Evolutionary conservation across 2,113 vertebrate species (phyloP).

Genomic region (Nycticebus coucang): DNA sequence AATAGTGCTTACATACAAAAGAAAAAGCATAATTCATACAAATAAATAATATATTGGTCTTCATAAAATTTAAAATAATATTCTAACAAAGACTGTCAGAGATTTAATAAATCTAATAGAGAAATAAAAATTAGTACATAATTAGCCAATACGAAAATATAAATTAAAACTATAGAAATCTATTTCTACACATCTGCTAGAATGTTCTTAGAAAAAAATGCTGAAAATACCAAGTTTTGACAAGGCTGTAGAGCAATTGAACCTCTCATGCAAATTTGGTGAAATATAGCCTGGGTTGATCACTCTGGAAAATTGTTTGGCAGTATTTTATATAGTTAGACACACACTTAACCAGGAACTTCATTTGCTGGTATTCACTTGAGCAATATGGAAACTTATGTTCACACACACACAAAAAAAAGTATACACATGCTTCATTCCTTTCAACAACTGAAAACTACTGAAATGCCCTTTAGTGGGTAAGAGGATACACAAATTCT

Average conservation of each 20-base stretch:
- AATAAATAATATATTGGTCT: background rate
- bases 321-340: background rate
- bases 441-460: background rate
- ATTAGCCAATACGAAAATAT: background rate
- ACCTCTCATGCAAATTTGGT: background rate
- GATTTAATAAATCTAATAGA: background rate
- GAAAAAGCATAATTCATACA: background rate
- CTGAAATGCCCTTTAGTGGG: background rate
- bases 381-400: background rate
- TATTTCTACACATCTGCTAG: background rate
- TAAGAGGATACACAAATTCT: background rate
- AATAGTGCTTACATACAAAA: background rate
- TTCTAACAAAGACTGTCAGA: background rate
- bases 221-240: background rate
- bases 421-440: background rate
- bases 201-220: background rate
- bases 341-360: background rate
- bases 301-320: background rate
- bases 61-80: background rate
- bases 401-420: rapidly evolving
- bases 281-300: background rate
- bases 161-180: background rate
- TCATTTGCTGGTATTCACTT: background rate
- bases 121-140: background rate
- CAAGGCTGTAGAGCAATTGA: background rate